Base-by-base conservation (phyloP, 2,888 invertebrate species). In the Drosophila nigricruria region DNA sequence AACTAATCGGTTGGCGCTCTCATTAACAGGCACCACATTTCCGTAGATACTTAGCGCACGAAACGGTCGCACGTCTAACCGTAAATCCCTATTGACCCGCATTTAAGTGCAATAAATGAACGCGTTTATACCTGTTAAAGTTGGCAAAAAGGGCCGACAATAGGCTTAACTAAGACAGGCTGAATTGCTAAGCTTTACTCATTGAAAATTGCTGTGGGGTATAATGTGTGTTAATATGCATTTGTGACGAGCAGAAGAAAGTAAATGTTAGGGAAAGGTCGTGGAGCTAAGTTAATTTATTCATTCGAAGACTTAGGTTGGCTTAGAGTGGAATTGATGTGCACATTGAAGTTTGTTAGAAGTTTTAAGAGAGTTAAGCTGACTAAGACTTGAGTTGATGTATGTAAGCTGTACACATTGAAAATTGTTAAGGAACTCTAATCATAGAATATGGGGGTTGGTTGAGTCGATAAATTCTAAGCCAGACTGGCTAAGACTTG, bases 31-130 rank as follows among this genome's bases (percentile, higher is more conserved):
- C 57, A 66, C 34, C 43, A 77, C 66, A 73, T 82, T 82, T 82
- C 82, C 89, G 89, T 81, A 88, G 74, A 63, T 86, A 88, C 70
- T 82, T 86, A 71, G 42, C 63, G 65, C 64, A 42, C 58, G 56
- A 61, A 73, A 66, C 38, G 60, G 62, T 65, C 70, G 47, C 73
- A 70, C 66, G 78, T 53, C 84, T 83, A 81, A 87, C 82, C 75
- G 87, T 82, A 81, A 82, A 76, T 89, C 88, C 79, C 77, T 79
- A 87, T 84, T 88, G 89, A 73, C 85, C 88, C 50, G 73, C 47
- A 83, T 81, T 75, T 61, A 70, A 69, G 67, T 68, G 63, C 62
- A 81, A 57, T 71, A 54, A 64, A 72, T 36, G 70, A 27, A 42
- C 50, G 45, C 38, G 60, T 61, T 69, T 60, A 42, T n/a, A 52